A percentile compares a stretch with the other conserved stretches of the same genome.
phyloP scores from a whole-genome alignment of 2,797 vertebrate species.

The Todus mexicanus region DNA sequence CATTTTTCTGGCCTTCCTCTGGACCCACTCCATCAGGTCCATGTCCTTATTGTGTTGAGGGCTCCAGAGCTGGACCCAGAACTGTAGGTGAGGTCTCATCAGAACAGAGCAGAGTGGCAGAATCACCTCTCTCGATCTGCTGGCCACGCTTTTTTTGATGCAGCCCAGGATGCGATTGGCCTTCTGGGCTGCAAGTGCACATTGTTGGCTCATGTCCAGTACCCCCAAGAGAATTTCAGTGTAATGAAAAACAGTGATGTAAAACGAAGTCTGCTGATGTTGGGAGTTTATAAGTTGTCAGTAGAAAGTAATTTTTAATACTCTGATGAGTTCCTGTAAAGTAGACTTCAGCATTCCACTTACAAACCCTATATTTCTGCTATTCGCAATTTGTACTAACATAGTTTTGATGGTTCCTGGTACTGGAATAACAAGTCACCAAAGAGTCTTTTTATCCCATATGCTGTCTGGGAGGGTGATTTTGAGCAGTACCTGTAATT shows the following conservation, averaged over 20 bases:
- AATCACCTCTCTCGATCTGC: too few species aligned
- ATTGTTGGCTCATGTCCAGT: too few species aligned
- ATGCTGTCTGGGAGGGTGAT: background rate
- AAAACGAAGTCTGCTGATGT: background rate
- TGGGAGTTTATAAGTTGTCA: background rate
- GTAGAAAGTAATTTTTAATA: background rate
- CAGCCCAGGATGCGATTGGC: too few species aligned
- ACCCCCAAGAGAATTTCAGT: background rate
- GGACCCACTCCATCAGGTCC: too few species aligned
- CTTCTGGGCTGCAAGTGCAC: too few species aligned
- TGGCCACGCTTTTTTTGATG: too few species aligned
- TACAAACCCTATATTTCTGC: background rate
- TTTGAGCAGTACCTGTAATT: background rate
- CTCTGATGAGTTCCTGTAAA: background rate
- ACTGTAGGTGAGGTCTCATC: too few species aligned
- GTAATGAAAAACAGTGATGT: background rate
- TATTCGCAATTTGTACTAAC: background rate
- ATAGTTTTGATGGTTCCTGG: background rate
- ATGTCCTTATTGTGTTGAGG: too few species aligned
- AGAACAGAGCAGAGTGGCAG: too few species aligned
- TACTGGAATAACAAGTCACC: background rate
- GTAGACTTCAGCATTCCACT: background rate
- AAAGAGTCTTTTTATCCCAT: background rate
- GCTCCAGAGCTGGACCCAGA: too few species aligned
- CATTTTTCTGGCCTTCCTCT: too few species aligned